phyloP scores from a whole-genome alignment of 1,140 invertebrate species.

The Papilio aristodemus region DNA sequence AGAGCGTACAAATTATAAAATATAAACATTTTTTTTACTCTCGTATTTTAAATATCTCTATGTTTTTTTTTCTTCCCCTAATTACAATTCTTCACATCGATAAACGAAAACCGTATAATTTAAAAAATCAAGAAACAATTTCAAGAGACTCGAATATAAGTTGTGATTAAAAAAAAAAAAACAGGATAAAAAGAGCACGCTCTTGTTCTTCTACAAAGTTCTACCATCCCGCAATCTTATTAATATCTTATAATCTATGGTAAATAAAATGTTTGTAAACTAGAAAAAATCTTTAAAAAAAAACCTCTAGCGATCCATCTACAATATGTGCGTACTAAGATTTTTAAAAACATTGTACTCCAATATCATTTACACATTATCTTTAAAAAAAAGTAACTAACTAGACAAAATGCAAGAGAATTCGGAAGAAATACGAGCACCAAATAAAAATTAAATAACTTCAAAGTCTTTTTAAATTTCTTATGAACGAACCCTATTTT shows the following conservation, averaged over 20 bases:
- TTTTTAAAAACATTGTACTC: conserved; percentile 45
- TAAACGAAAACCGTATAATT: conserved; percentile 22
- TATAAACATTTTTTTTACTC: conserved; percentile 49
- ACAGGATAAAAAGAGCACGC: conserved; percentile 44
- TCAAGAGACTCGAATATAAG: conserved; percentile 31
- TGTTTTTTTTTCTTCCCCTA: conserved; percentile 35
- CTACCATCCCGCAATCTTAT: conserved; percentile 52
- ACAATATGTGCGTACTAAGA: conserved; percentile 44
- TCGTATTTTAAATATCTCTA: conserved; percentile 48
- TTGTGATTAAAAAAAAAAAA: conserved; percentile 33
- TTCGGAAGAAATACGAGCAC: conserved; percentile 55
- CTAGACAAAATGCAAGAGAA: conserved; percentile 52
- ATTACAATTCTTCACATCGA: conserved; percentile 44
- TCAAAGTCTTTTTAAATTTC: conserved; percentile 31
- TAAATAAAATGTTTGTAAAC: conserved; percentile 44
- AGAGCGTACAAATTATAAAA: conserved; percentile 63
- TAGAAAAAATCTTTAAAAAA: conserved; percentile 42
- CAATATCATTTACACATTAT: conserved; percentile 35
- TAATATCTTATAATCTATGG: conserved; percentile 48
- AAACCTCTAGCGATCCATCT: conserved; percentile 46
- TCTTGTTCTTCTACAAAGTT: conserved; percentile 44
- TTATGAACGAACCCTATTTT: conserved; percentile 30
- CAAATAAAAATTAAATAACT: conserved; percentile 46
- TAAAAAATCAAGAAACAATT: conserved; percentile 38
- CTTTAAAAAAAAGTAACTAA: conserved; percentile 37